Base-by-base conservation (phyloP, 2,888 invertebrate genomes). In the Chelonus formosanus region DNA sequence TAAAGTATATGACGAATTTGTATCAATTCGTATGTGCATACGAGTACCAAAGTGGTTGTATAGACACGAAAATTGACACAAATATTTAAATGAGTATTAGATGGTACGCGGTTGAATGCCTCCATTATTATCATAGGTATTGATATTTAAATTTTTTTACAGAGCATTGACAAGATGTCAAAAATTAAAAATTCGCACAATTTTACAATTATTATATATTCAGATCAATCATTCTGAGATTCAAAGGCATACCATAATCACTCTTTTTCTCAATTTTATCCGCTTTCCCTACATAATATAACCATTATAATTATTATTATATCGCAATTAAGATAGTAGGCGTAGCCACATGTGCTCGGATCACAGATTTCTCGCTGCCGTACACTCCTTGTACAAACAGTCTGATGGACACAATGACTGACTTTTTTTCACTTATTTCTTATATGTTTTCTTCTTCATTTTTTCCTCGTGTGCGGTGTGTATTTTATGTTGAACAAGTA, bases 301-400 rank as follows among this genome's bases (percentile, higher is more conserved):
- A 80, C 79, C 80, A 77, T 78, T 78, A 58, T 44, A 58, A 58
- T 50, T 58, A 35, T 35, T 45, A 20, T 36, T 64, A 58, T 66
- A 78, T 80, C 76, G 73, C 76, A 80, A 80, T 81, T 78, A 81
- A 83, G 79, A 81, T 80, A 82, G 77, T 83, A 83, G 83, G 83
- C 83, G 79, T 83, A 82, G 83, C 83, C 82, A 82, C 81, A 75
- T 78, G 80, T 81, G 81, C 79, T 81, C 81, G 75, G 79, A 83
- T 83, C 83, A 83, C 83, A 83, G 83, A 83, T 82, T 83, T 82
- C 80, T 82, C 77, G 78, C 82, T 83, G 81, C 73, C 76, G 83
- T 79, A 78, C 79, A 72, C 67, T 68, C 67, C 70, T 62, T 67
- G 76, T 80, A 82, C 81, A 78, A 75, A 81, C 82, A 81, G 80